Conservation (phyloP, 1,140 invertebrate genomes). For the Steinernema khuongi region DNA sequence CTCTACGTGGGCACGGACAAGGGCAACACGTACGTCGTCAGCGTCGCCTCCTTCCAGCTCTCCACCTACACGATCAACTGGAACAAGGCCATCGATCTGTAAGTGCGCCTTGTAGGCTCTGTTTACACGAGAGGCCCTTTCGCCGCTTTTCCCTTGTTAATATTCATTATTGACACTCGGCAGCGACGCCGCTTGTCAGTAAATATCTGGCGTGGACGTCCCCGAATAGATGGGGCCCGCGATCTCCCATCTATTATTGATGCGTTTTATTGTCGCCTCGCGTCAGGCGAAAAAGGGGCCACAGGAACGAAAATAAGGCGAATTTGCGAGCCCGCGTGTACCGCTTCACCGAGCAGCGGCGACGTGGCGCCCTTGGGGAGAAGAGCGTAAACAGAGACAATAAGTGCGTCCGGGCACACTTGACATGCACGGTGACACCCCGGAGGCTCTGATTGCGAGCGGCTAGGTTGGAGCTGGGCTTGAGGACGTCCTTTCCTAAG, state of each 20-base stretch:
- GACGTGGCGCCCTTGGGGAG: too few species aligned
- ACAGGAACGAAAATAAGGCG: not conserved
- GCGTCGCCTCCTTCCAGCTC: slow-evolving; percentile 87
- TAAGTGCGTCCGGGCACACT: too few species aligned
- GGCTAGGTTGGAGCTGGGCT: too few species aligned
- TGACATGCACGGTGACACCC: too few species aligned
- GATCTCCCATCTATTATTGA: not conserved
- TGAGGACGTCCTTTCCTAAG: too few species aligned
- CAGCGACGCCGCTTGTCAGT: slow-evolving; percentile 10
- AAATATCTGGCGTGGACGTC: not conserved
- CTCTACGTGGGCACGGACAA: slow-evolving; percentile 93
- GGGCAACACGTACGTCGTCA: slow-evolving; percentile 93
- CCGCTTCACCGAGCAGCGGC: not conserved
- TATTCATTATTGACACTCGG: slow-evolving; percentile 17
- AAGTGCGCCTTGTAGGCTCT: slow-evolving; percentile 59
- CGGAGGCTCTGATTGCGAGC: too few species aligned
- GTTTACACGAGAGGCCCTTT: not conserved
- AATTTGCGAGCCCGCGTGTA: not conserved
- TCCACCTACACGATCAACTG: slow-evolving; percentile 99
- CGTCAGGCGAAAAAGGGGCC: not conserved
- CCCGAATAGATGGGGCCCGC: not conserved
- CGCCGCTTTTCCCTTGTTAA: not conserved
- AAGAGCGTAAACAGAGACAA: too few species aligned
- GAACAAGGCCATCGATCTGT: slow-evolving; percentile 99
- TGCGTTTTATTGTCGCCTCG: slow-evolving; percentile 15